These are phyloP conservation scores for Halictus ligatus DNA, from an alignment of 2,888 invertebrate species.

Conservation along the genomic window DNA sequence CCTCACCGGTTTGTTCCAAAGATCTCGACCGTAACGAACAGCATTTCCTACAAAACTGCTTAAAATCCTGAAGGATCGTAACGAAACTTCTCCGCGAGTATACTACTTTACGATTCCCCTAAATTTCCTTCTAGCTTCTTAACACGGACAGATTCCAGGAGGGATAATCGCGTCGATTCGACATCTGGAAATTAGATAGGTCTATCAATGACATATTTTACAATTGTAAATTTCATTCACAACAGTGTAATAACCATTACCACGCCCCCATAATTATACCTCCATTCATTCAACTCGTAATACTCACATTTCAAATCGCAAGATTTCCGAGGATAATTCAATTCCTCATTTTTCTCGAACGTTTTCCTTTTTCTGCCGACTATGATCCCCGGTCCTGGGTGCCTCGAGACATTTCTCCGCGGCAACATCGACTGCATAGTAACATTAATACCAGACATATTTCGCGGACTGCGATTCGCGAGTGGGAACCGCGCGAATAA, in stretches of 20 bases:
- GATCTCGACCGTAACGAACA: constrained; percentile 58
- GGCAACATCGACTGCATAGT: not conserved
- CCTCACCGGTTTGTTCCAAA: not conserved
- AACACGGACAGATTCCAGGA: constrained; percentile 21
- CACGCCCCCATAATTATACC: no score
- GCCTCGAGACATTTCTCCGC: not conserved
- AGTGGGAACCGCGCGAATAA: constrained; percentile 23
- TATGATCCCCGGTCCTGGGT: not conserved
- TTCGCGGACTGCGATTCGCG: constrained; percentile 17
- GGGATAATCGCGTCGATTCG: not conserved
- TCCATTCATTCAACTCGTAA: not conserved
- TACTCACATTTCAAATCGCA: not conserved
- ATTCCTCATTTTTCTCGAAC: not conserved
- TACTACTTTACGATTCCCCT: constrained; percentile 29
- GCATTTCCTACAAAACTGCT: constrained; percentile 60
- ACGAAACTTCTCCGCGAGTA: constrained; percentile 33
- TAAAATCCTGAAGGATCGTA: constrained; percentile 41
- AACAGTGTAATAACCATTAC: not conserved
- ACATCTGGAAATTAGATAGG: not conserved
- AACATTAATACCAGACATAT: constrained; percentile 38
- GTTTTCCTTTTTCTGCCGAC: not conserved
- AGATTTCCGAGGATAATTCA: not conserved
- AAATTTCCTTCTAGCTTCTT: constrained; percentile 36
- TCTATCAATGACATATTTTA: not conserved
- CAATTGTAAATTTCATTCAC: not conserved